Evolutionary conservation across 1,140 invertebrate species (phyloP).

Genomic region (Bactericera cockerelli): DNA sequence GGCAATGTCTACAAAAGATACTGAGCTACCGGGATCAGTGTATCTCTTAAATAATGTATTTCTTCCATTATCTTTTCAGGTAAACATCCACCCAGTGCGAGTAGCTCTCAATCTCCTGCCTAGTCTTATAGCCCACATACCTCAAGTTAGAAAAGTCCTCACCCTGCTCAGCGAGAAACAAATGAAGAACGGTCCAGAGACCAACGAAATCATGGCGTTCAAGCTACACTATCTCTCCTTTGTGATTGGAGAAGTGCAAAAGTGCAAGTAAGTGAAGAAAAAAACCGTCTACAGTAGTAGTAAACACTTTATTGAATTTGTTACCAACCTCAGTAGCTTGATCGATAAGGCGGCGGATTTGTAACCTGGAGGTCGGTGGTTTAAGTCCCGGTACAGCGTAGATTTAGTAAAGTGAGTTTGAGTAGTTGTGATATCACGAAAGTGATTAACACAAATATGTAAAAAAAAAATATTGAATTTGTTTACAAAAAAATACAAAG

Average conservation of each 20-base stretch:
- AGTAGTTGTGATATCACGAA: too few species aligned
- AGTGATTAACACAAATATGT: too few species aligned
- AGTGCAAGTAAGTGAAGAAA: slow-evolving; percentile 40
- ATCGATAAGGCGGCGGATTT: too few species aligned
- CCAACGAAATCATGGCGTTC: slow-evolving; percentile 83
- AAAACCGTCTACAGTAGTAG: slow-evolving; percentile 24
- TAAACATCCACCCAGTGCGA: slow-evolving; percentile 74
- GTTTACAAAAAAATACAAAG: too few species aligned
- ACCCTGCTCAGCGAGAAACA: slow-evolving; percentile 71
- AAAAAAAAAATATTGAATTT: slow-evolving; percentile 19
- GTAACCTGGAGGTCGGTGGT: too few species aligned
- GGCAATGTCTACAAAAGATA: too few species aligned
- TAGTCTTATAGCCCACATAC: slow-evolving; percentile 50
- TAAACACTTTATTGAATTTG: too few species aligned
- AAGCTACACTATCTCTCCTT: slow-evolving; percentile 78
- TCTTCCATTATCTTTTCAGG: slow-evolving; percentile 37
- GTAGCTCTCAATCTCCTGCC: slow-evolving; percentile 63
- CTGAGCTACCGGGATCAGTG: too few species aligned
- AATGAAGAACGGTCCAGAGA: slow-evolving; percentile 65
- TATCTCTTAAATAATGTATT: too few species aligned
- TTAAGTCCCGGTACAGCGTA: too few species aligned
- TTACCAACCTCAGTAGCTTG: too few species aligned
- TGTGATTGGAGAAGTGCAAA: slow-evolving; percentile 52
- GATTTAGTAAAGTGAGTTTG: too few species aligned
- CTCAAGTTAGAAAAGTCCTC: slow-evolving; percentile 64